phyloP scores from a whole-genome alignment of 2,888 invertebrate species.

The Cotesia congregata region DNA sequence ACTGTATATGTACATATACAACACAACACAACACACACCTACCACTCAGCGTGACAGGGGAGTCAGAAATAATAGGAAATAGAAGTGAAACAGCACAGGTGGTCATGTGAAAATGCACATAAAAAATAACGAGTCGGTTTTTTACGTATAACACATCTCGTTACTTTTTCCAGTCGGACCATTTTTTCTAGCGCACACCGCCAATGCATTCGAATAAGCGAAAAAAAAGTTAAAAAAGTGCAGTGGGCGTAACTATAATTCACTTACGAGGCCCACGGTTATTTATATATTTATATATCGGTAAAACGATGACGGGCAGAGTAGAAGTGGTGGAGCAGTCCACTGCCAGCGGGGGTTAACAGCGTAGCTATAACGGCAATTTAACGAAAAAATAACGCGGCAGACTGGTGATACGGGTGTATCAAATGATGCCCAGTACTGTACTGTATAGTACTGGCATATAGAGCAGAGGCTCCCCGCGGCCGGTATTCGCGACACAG shows the following conservation, averaged over 20 bases:
- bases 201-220: not conserved
- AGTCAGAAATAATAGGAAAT: conserved; percentile 4
- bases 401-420: conserved; percentile 31
- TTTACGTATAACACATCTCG: conserved; percentile 26
- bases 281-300: conserved; percentile 7
- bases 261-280: conserved; percentile 44
- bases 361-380: conserved; percentile 30
- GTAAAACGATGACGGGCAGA: not conserved
- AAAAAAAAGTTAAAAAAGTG: conserved; percentile 17
- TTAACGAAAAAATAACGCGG: conserved; percentile 35
- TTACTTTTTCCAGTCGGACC: conserved; percentile 28
- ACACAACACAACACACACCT: conserved; percentile 4
- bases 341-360: not conserved
- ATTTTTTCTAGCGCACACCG: conserved; percentile 17
- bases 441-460: no score
- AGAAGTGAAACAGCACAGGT: conserved; percentile 17
- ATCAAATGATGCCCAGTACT: conserved; percentile 27
- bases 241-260: conserved; percentile 46
- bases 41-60: conserved; percentile 1
- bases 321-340: not conserved
- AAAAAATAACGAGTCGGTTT: conserved; percentile 31
- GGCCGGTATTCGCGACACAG: not conserved
- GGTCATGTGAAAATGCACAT: conserved; percentile 32
- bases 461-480: not conserved
- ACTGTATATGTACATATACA: not conserved